phyloP scores from a whole-genome alignment of 2,888 invertebrate species.

The Clistopyga incitator region DNA sequence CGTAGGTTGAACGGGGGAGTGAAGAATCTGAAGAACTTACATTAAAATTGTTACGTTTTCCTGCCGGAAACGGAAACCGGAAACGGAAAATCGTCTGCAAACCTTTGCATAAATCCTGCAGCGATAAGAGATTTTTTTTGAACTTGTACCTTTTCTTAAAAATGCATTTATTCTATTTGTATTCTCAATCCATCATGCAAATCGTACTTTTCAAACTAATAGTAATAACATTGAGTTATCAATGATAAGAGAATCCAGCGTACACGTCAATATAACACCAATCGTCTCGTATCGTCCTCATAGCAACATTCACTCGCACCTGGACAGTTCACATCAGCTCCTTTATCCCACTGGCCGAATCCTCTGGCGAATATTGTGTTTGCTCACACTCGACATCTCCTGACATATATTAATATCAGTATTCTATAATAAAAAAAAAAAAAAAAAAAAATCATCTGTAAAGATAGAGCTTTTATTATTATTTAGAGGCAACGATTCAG shows the following conservation, averaged over 20 bases:
- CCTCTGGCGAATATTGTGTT: conserved; percentile 71
- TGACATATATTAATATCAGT: conserved; percentile 67
- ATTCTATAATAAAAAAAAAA: conserved; percentile 20
- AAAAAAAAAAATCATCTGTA: background rate
- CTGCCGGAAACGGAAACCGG: conserved; percentile 25
- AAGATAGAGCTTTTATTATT: conserved; percentile 13
- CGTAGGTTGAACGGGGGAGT: no score
- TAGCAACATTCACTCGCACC: conserved; percentile 64
- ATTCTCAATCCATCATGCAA: background rate
- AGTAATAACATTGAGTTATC: conserved; percentile 19
- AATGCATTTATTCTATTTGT: no score
- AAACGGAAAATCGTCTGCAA: conserved; percentile 38
- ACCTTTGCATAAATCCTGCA: conserved; percentile 24
- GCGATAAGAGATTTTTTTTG: conserved; percentile 14
- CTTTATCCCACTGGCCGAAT: conserved; percentile 71
- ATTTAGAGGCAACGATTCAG: background rate
- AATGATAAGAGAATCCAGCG: conserved; percentile 34
- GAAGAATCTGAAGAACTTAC: no score
- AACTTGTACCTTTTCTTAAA: no score
- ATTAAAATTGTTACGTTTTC: no score
- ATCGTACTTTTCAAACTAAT: background rate
- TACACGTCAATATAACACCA: conserved; percentile 37
- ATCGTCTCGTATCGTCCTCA: conserved; percentile 25
- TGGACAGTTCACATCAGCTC: conserved; percentile 75
- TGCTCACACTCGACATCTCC: conserved; percentile 62